Percentiles rank a stretch among this genome's conserved stretches.
phyloP scores from a whole-genome alignment of 2,113 vertebrate species.

The Prionailurus bengalensis region DNA sequence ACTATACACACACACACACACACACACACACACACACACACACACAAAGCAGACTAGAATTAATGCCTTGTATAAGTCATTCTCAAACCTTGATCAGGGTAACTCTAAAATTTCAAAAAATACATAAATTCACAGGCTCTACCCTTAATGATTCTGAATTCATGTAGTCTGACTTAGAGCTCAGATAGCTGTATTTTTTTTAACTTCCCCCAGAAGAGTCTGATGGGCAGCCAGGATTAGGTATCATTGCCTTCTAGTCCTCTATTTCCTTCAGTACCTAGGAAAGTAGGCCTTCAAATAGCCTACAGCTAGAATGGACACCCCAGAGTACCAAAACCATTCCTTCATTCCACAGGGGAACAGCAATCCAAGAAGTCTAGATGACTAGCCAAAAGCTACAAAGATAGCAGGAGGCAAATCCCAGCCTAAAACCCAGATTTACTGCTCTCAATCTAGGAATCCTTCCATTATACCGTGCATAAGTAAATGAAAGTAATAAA shows the following conservation, averaged over 20 bases:
- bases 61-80: background rate
- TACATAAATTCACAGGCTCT: background rate
- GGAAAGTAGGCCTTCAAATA: background rate
- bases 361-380: background rate
- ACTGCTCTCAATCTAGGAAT: conserved; percentile 27
- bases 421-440: background rate
- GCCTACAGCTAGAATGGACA: background rate
- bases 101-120: conserved; percentile 53
- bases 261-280: background rate
- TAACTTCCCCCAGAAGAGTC: conserved; percentile 43
- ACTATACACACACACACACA: background rate
- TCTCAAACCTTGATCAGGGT: conserved; percentile 41
- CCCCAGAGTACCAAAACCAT: background rate
- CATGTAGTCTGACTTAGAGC: background rate
- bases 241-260: background rate
- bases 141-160: conserved; percentile 33
- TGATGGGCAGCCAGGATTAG: background rate
- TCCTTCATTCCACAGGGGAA: conserved; percentile 44
- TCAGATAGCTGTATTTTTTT: background rate
- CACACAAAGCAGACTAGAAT: background rate
- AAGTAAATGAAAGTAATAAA: conserved; percentile 63
- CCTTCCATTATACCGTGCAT: conserved; percentile 1
- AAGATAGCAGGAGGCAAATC: conserved; percentile 4
- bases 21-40: background rate
- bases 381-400: conserved; percentile 25